Percentiles rank a stretch among this genome's conserved stretches.
phyloP scores from a whole-genome alignment of 2,888 invertebrate species.

The Megamerina dolium region DNA sequence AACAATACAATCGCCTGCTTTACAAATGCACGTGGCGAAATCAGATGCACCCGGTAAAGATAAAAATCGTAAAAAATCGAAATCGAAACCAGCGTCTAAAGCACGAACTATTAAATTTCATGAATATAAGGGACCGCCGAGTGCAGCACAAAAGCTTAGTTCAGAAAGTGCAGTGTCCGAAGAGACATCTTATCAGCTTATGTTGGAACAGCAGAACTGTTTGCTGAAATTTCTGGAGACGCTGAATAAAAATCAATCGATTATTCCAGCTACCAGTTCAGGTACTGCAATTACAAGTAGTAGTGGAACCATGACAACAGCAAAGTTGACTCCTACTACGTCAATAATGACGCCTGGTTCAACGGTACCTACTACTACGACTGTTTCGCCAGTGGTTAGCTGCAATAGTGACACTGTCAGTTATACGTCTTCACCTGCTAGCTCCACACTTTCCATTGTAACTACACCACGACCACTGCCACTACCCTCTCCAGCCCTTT shows the following conservation, averaged over 20 bases:
- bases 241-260: constrained; percentile 76
- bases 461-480: constrained; percentile 46
- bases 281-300: constrained; percentile 16
- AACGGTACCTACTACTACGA: constrained; percentile 25
- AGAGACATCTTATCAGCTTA: constrained; percentile 85
- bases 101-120: constrained; percentile 92
- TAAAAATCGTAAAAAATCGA: constrained; percentile 75
- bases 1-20: constrained; percentile 50
- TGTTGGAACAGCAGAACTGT: constrained; percentile 86
- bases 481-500: constrained; percentile 53
- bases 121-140: constrained; percentile 92
- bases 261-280: constrained; percentile 55
- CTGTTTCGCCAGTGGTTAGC: constrained; percentile 14
- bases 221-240: constrained; percentile 79
- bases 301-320: constrained; percentile 37
- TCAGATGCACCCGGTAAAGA: constrained; percentile 65
- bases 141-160: constrained; percentile 63
- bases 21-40: constrained; percentile 49
- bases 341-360: constrained; percentile 13
- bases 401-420: constrained; percentile 6
- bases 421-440: constrained; percentile 21
- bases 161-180: constrained; percentile 49
- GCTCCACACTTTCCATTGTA: constrained; percentile 33
- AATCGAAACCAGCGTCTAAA: constrained; percentile 74
- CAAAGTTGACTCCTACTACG: constrained; percentile 4